Base-by-base conservation (phyloP, 2,888 invertebrate genomes). In the Ptycholaimellus sp. region DNA sequence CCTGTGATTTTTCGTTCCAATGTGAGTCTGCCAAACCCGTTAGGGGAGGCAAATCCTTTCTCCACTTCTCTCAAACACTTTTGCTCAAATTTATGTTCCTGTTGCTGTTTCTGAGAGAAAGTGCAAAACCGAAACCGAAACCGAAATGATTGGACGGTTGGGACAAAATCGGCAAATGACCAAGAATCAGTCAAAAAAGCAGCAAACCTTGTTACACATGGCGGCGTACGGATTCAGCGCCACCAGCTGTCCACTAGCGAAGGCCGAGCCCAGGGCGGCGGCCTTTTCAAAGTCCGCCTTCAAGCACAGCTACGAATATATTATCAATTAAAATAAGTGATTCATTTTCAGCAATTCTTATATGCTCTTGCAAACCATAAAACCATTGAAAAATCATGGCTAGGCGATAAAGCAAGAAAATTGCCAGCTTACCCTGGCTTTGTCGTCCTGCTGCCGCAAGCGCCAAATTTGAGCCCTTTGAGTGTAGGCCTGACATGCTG, bases 191-290 rank as follows among this genome's bases (percentile, higher is more conserved):
- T n/a, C n/a, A n/a, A n/a, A n/a, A n/a, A n/a, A n/a, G n/a, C n/a
- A n/a, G n/a, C n/a, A n/a, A n/a, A 87, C 85, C 62, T 81, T 76
- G 61, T 87, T 90, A 62, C 87, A 90, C 36, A 87, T 69, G 0
- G 83, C 85, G 3, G 87, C 85, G 57, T 83, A 87, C 0, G 87
- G 85, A 63, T 90, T 87, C 56, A 83, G 59, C 54, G 78, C 73
- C 3, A 81, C 73, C 36, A 82, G 64, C 52, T 60, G 77, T 53
- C 73, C 71, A 56, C 73, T 78, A 17, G 85, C 87, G 63, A 85
- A 87, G 42, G 69, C 69, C 47, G 77, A 81, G 17, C 87, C 87
- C 33, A 80, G 61, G 45, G 70, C 64, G 0, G 81, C 76, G 0
- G 87, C 81, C 38, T 67, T 67, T 44, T 72, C 66, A 54, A 83